Conservation (phyloP, 2,888 invertebrate species). For the Bursaphelenchus okinawaensis region DNA sequence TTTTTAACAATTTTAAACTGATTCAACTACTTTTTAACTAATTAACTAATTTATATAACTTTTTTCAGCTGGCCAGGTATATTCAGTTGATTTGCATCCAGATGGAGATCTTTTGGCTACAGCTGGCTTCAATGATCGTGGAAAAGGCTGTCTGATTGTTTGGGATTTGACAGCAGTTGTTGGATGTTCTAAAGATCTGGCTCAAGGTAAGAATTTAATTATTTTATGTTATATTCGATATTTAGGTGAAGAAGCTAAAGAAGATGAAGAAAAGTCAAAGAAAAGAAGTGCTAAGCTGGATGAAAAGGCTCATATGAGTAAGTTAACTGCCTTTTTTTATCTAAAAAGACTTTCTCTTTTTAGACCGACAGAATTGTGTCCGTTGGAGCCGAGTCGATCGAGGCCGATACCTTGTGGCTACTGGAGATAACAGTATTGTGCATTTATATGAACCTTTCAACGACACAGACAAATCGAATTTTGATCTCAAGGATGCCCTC, state of each 20-base stretch:
- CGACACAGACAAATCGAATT: background rate
- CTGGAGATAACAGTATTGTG: slow-evolving; percentile 24
- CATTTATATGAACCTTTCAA: background rate
- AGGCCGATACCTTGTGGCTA: slow-evolving; percentile 19
- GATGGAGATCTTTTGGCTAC: slow-evolving; percentile 42
- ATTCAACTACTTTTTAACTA: too few species aligned
- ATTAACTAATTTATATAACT: slow-evolving; percentile 7
- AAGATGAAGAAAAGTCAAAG: background rate
- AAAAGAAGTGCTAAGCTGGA: background rate
- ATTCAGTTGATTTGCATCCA: slow-evolving; percentile 49
- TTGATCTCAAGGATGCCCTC: slow-evolving; percentile 11
- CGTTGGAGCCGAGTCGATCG: slow-evolving; percentile 35
- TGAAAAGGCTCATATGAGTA: background rate
- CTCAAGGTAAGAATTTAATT: background rate
- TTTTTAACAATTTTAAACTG: background rate
- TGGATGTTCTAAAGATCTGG: background rate
- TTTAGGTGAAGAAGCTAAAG: background rate
- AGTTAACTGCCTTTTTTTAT: background rate
- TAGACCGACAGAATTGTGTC: slow-evolving; percentile 34
- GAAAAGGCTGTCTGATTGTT: slow-evolving; percentile 18
- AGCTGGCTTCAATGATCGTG: slow-evolving; percentile 35
- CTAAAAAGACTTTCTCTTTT: background rate
- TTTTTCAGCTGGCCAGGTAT: slow-evolving; percentile 36
- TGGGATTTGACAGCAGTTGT: background rate
- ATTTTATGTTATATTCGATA: slow-evolving; percentile 5